Evolutionary conservation across 1,140 invertebrate genomes (phyloP), one percentile per base, ranked within the genome.

Genomic region (Tenebrio molitor): DNA sequence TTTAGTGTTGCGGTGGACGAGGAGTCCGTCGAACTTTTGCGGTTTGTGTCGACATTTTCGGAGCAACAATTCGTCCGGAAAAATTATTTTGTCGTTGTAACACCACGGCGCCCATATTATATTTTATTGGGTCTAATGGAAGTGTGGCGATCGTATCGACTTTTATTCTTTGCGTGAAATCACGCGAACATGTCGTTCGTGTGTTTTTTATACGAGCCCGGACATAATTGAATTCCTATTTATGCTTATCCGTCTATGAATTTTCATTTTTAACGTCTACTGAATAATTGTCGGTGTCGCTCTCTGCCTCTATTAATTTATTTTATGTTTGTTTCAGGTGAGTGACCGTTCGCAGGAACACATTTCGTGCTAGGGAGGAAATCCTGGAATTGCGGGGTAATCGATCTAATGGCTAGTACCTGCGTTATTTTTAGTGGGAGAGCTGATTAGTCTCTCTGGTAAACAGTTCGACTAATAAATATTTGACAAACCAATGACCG

Each of bases 141-240:
- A 33, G 10, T 10, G 29, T 33, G 36, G 36, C n/a, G 36, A 39
- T 39, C 12, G 5, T 39, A 39, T 39, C 36, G 36, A 8, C 3
- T 29, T 39, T 39, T 39, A 8, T n/a, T 39, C 12, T 12, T 12
- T 5, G n/a, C 36, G 12, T 39, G 36, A 39, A 39, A 39, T 39
- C 36, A 39, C 36, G 36, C 36, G 12, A 39, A 39, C 36, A 39
- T 39, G 36, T 39, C 36, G 36, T 39, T 39, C 36, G 12, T 39
- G 12, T 39, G 12, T 39, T 39, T 39, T 39, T 39, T 39, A 12
- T 39, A 39, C 12, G 36, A 3, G n/a, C 5, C 12, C 5, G n/a
- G n/a, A 39, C 4, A 39, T 39, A 39, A 39, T 39, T 5, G 36
- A 2, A 39, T 39, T 39, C n/a, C 36, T 8, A 39, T 39, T 39